These are phyloP conservation scores for Morelia viridis DNA, from an alignment of 2,797 vertebrate species.

Conservation along the genomic window DNA sequence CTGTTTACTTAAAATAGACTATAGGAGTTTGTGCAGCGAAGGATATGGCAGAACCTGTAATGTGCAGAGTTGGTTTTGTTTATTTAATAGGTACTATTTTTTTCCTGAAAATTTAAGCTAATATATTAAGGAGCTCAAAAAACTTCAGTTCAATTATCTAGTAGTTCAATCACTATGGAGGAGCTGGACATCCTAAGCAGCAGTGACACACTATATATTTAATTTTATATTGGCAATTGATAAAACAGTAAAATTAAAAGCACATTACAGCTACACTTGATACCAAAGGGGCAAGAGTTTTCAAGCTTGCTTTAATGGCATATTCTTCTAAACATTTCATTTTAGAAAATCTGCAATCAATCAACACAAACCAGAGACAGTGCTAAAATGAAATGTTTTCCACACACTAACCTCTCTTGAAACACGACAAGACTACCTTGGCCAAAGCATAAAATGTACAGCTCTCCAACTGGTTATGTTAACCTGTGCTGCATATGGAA, in stretches of 20 bases:
- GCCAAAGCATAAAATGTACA: constrained; percentile 74
- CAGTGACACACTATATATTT: constrained; percentile 82
- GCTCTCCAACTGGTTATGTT: constrained; percentile 73
- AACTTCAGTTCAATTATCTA: constrained; percentile 66
- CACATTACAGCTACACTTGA: constrained; percentile 85
- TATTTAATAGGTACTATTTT: constrained; percentile 77
- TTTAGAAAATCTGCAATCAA: constrained; percentile 75
- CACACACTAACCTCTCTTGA: constrained; percentile 59
- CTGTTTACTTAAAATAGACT: constrained; percentile 77
- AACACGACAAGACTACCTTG: constrained; percentile 74
- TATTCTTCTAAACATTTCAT: constrained; percentile 75
- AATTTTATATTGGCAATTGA: constrained; percentile 80
- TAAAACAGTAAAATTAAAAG: constrained; percentile 83
- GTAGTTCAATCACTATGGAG: constrained; percentile 78
- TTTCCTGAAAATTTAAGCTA: constrained; percentile 82
- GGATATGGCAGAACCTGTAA: constrained; percentile 70
- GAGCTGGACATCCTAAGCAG: constrained; percentile 79
- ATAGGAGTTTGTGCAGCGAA: constrained; percentile 76
- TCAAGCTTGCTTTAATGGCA: constrained; percentile 74
- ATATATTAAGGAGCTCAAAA: constrained; percentile 75
- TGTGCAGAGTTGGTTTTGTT: constrained; percentile 49
- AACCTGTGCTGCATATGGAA: constrained; percentile 78
- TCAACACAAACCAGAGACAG: constrained; percentile 79
- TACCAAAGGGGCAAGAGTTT: constrained; percentile 75
- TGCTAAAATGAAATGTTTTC: constrained; percentile 71